Base-by-base conservation (phyloP, 1,140 invertebrate species). In the Globodera rostochiensis region DNA sequence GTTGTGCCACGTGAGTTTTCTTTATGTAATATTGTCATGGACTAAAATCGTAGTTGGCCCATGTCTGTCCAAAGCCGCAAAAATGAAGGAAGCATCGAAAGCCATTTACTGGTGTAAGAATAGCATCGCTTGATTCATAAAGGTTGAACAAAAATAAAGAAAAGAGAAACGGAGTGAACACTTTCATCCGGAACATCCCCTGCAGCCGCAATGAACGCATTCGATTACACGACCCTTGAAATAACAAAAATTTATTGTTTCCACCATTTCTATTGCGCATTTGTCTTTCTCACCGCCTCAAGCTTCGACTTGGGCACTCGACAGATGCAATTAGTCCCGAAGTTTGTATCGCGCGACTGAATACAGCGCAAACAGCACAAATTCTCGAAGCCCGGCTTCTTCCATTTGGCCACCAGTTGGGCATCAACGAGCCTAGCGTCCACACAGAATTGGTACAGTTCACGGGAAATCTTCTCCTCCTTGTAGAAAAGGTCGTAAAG, bases 361-460 rank as follows among this genome's bases (percentile, higher is more conserved):
- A 99, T 98, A 90, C 98, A 99, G 13, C 97, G 92, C n/a, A 99
- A 91, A 90, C 98, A 99, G 88, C 98, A 99, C 6, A 99, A 91
- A 90, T 98, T 99, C 91, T 99, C 98, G 92, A 98, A 99, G 0
- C 98, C 98, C 84, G 96, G 95, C 91, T 99, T 99, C 90, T 99
- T 99, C 98, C 98, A 99, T 90, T 99, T 99, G 0, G 98, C 98
- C 87, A 99, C 99, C 3, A 99, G 91, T 90, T 98, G 98, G 82
- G 93, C 94, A 90, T 99, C 97, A 0, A 97, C 97, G 82, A 99
- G 96, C 88, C 96, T 96, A 90, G 98, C 96, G 86, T 96, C 95
- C 1, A 99, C 87, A 86, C 97, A 99, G 88, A 96, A 99, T 77
- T 99, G 96, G 89, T 99, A 99, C 0, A 99, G 90, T 91, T 99